Evolutionary conservation across 2,113 vertebrate genomes (phyloP), one percentile per base, ranked within the genome.

Genomic region (Istiophorus platypterus): DNA sequence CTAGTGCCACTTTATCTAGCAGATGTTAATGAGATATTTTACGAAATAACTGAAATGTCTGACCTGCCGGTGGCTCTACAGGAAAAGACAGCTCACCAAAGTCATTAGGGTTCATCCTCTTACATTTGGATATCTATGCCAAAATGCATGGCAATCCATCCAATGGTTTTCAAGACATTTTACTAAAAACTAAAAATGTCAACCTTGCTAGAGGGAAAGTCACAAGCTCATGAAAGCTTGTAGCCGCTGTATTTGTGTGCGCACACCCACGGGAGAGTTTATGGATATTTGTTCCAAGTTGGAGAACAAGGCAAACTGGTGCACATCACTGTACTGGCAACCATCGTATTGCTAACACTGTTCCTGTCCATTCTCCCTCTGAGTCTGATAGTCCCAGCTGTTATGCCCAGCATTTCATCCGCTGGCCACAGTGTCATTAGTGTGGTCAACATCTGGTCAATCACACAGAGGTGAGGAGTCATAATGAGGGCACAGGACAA

Each of bases 371-470:
- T 76, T 58, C 8, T 17, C 41, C 26, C 49, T 51, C 18, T 66
- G 59, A n/a, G 15, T 62, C 31, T 22, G 12, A 39, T 57, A 58
- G 39, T 39, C 29, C 42, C 27, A 26, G 17, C 31, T 63, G 24
- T 41, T 18, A 52, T 4, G n/a, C 47, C 69, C 29, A 34, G 37
- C 49, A 59, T 74, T 66, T 78, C 24, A 15, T 70, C 26, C 14
- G 8, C 15, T 65, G 20, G 26, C 71, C 62, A 63, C 61, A 57
- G 18, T 6, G 1, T 64, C 71, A 68, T 72, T 63, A 72, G 6
- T 34, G 52, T 76, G 39, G 51, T 74, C 56, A 52, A 39, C 47
- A 61, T 86, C 42, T 75, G 78, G n/a, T 56, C 65, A 51, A 13
- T 67, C 56, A 31, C 17, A 61, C 41, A 39, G 64, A 69, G 2